Conservation (phyloP, 2,797 vertebrate species). For the Vespertilio murinus region DNA sequence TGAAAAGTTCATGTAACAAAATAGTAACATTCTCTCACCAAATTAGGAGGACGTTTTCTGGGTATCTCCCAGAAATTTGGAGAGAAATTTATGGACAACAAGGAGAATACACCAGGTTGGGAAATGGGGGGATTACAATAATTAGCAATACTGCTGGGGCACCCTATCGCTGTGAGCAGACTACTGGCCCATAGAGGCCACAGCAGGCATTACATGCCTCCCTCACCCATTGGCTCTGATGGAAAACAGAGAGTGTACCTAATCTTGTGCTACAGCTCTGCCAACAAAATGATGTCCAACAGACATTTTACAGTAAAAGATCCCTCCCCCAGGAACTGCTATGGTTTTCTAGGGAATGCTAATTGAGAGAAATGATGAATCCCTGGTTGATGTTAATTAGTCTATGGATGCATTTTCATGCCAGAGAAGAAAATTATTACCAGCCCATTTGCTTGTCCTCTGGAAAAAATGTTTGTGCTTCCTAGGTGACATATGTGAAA, state of each 20-base stretch:
- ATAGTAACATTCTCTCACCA: neutral
- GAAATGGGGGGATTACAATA: neutral
- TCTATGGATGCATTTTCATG: neutral
- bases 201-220: neutral
- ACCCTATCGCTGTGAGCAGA: neutral
- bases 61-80: neutral
- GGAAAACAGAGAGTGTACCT: neutral
- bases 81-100: neutral
- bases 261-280: neutral
- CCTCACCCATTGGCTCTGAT: neutral
- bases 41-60: neutral
- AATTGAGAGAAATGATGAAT: neutral
- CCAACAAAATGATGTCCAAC: neutral
- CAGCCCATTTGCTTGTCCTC: neutral
- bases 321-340: neutral
- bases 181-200: neutral
- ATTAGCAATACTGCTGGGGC: neutral
- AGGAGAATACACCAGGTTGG: neutral
- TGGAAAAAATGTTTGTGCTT: neutral
- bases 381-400: neutral
- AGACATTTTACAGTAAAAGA: neutral
- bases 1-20: neutral
- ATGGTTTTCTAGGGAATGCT: neutral
- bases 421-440: neutral
- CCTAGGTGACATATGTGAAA: neutral